Evolutionary conservation across 2,797 vertebrate species (phyloP).

Genomic region (Ctenopoma multispine): DNA sequence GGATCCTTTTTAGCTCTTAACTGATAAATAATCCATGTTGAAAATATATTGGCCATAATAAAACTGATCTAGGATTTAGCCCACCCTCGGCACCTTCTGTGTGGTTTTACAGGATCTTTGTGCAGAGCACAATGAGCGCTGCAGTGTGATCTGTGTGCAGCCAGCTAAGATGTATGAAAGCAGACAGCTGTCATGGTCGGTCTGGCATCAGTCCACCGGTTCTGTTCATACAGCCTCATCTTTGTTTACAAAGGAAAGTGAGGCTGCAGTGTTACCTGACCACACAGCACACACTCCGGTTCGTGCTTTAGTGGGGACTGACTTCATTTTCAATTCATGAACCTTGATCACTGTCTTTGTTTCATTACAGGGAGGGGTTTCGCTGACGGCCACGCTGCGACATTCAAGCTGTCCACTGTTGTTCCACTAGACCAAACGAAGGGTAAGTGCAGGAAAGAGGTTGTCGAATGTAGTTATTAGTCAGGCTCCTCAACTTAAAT

Average conservation of each 20-base stretch:
- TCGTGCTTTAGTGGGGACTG: background rate
- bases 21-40: too few species aligned
- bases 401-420: background rate
- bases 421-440: background rate
- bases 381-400: background rate
- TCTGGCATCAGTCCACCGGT: conserved; percentile 34
- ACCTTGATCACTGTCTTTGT: background rate
- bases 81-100: background rate
- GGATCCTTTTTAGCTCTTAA: too few species aligned
- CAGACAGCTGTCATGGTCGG: conserved; percentile 66
- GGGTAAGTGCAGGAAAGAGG: background rate
- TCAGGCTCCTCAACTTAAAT: background rate
- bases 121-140: conserved; percentile 7
- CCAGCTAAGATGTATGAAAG: conserved; percentile 42
- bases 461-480: background rate
- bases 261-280: conserved; percentile 39
- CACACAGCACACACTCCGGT: background rate
- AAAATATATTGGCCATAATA: background rate
- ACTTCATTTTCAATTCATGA: background rate
- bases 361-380: background rate
- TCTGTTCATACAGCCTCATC: conserved; percentile 31
- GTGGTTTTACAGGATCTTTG: conserved; percentile 19
- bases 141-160: conserved; percentile 39
- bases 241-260: conserved; percentile 22
- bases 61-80: background rate